Base-by-base conservation (phyloP, 2,113 vertebrate species). In the Mobula birostris region DNA sequence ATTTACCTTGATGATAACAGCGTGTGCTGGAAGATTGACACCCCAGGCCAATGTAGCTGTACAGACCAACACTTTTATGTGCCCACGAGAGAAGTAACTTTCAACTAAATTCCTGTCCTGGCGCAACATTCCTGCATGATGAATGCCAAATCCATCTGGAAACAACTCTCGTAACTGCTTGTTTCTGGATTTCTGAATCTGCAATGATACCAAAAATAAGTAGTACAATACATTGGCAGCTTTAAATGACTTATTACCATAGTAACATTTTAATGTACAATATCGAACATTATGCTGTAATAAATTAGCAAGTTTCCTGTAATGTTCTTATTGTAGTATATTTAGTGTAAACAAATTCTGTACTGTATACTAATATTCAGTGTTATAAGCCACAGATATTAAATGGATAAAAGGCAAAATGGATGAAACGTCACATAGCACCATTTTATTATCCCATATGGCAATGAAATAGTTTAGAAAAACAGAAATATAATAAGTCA, bases 1-100 rank as follows among this genome's bases (percentile, higher is more conserved):
- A 21, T 95, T 95, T 94, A 99, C 99, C 98, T 99, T 99, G 97
- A 99, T 99, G 96, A 99, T 98, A 95, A 99, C 99, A 76, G 99
- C 99, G 92, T 99, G 99, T 58, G 99, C 99, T n/a, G 99, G 99
- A 95, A 99, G 97, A 97, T 99, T 99, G 96, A 99, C 99, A 94
- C 99, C 99, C 99, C 99, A 99, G 95, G 99, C 99, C 14, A 99
- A 96, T 0, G 99, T 99, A 94, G 99, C 99, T 68, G 99, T 99
- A 88, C 98, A 99, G 94, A 99, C 97, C 17, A 99, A 96, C 61
- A 99, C 98, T 97, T 99, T 99, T 94, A 99, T 96, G 95, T 98
- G 97, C 6, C 99, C 98, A 88, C 97, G 97, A 80, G 98, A 98
- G 97, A 99, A 99, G 96, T 98, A 97, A 96, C 95, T 98, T 96